Evolutionary conservation across 2,113 vertebrate species (phyloP), one percentile per base, ranked within the genome.

Genomic region (Ptychochromis oligacanthus): DNA sequence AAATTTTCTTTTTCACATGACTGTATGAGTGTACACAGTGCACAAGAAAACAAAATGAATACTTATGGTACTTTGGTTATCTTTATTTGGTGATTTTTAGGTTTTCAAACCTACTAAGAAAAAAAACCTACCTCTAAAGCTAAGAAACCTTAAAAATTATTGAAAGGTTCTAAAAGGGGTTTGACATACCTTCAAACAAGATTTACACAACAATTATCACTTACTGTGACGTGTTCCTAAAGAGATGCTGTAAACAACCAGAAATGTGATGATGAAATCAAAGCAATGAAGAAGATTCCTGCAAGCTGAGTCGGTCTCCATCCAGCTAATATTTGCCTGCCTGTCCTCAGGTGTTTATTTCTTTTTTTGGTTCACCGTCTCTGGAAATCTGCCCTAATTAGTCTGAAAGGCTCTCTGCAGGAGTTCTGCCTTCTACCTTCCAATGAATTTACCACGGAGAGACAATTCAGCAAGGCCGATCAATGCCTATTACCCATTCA

Each of bases 401-500:
- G 84, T 82, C 67, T 92, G 88, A 90, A 77, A 85, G 75, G 76
- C 43, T 88, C 75, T 90, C 83, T 79, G 80, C 84, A 70, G 81
- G 81, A 86, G 81, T 34, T 12, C 60, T 54, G 83, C 64, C 60
- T 67, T 72, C 62, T 89, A 77, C 86, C 83, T 85, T 85, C 82
- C 77, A 83, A 65, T 70, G 72, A 88, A 81, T 91, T 92, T 83
- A 92, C 83, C 85, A 89, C n/a, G 4, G 43, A 77, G 86, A 87
- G 62, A 93, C 81, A 84, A 90, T 85, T 87, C 85, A 82, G 81
- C 67, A 7, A 49, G 70, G 67, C 79, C 75, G 80, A 94, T 94
- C 92, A 92, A 93, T 93, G 86, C 85, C 72, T 82, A 84, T 93
- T 90, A 92, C 79, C 74, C 88, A 91, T 93, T 93, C 90, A 94